A percentile compares a stretch with the other conserved stretches of the same genome.
Conservation (phyloP, 2,113 vertebrate species). For the Fulmarus glacialis region DNA sequence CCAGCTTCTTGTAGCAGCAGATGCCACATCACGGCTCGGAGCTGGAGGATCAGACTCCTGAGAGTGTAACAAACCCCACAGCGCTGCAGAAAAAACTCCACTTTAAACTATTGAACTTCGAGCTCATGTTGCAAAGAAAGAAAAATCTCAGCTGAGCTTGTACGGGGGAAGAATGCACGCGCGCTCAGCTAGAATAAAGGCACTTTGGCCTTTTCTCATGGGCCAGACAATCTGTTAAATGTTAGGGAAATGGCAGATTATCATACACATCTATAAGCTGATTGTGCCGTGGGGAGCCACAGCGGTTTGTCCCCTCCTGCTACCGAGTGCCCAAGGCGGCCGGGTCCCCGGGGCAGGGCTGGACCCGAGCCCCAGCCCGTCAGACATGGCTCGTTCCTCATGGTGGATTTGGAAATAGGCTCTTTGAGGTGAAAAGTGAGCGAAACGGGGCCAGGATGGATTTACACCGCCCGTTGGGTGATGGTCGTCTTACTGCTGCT, state of each 20-base stretch:
- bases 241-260: slow-evolving; percentile 70
- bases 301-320: neutral
- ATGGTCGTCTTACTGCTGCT: neutral
- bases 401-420: neutral
- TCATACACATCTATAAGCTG: slow-evolving; percentile 47
- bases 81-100: rapidly evolving
- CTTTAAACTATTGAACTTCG: slow-evolving; percentile 14
- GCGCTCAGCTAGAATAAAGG: neutral
- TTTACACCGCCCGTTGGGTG: rapidly evolving
- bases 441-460: neutral
- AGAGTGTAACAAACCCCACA: neutral
- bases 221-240: slow-evolving; percentile 49
- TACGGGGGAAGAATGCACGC: neutral
- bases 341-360: neutral
- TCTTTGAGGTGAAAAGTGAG: neutral
- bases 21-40: neutral
- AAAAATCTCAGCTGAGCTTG: slow-evolving; percentile 12
- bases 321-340: neutral
- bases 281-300: neutral
- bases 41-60: neutral
- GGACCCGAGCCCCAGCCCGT: neutral
- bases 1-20: neutral
- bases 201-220: slow-evolving; percentile 48
- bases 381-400: neutral
- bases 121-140: neutral